Conservation (phyloP, 2,113 vertebrate genomes). For the Sander lucioperca region DNA sequence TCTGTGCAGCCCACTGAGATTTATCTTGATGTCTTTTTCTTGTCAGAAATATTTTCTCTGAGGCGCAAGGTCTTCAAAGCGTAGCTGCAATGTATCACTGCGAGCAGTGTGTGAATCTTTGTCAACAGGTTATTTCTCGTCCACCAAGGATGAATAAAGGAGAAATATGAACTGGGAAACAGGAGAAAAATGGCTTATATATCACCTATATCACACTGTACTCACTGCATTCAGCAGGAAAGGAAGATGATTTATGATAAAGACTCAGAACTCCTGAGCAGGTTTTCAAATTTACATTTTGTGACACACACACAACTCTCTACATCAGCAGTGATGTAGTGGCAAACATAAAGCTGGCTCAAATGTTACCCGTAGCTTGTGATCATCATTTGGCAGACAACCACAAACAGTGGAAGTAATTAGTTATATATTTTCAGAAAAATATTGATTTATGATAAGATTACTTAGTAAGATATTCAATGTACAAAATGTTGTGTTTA, state of each 20-base stretch:
- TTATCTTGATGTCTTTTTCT: slow-evolving; percentile 52
- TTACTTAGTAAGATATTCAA: neutral
- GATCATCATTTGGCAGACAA: slow-evolving; percentile 18
- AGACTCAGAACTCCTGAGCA: slow-evolving; percentile 35
- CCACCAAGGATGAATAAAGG: slow-evolving; percentile 46
- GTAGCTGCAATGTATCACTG: slow-evolving; percentile 31
- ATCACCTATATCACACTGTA: slow-evolving; percentile 48
- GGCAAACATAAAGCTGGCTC: slow-evolving; percentile 5
- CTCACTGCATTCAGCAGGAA: slow-evolving; percentile 47
- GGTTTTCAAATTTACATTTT: slow-evolving; percentile 38
- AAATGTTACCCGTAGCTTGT: slow-evolving; percentile 14
- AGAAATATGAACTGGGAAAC: slow-evolving; percentile 50
- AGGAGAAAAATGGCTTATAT: slow-evolving; percentile 49
- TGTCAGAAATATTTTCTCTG: slow-evolving; percentile 39
- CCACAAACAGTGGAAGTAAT: slow-evolving; percentile 1
- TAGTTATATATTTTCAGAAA: neutral
- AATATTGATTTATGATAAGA: neutral
- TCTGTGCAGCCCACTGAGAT: slow-evolving; percentile 48
- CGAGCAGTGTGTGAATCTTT: slow-evolving; percentile 53
- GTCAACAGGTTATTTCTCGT: slow-evolving; percentile 64
- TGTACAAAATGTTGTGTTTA: neutral
- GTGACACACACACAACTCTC: neutral
- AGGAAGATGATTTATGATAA: slow-evolving; percentile 59
- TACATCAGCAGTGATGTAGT: neutral
- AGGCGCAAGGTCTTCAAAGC: slow-evolving; percentile 41